These are phyloP conservation scores for Nanorana parkeri DNA, from an alignment of 2,113 vertebrate genomes.

Conservation along the genomic window DNA sequence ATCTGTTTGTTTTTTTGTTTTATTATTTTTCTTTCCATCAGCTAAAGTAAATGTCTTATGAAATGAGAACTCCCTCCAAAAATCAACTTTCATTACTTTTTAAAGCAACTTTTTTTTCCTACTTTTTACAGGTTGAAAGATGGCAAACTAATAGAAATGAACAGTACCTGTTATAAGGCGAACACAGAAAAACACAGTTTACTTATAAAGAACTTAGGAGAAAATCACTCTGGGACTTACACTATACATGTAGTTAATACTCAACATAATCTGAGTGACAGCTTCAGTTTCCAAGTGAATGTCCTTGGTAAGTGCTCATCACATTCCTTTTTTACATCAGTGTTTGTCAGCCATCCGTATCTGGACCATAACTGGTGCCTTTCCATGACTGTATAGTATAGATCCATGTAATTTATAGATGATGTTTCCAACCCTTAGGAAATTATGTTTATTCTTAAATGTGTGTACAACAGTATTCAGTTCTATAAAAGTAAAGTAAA, in stretches of 20 bases:
- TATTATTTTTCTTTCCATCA: conserved; percentile 3
- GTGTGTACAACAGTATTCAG: too few relatives aligned
- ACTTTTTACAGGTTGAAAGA: conserved; percentile 83
- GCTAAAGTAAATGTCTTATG: conserved; percentile 5
- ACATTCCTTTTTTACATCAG: too few relatives aligned
- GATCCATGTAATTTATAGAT: too few relatives aligned
- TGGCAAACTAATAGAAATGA: conserved; percentile 74
- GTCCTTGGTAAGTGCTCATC: conserved; percentile 75
- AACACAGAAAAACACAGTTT: conserved; percentile 70
- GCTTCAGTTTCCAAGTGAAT: conserved; percentile 80
- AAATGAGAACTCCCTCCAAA: conserved; percentile 3
- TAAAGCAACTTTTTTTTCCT: conserved; percentile 4
- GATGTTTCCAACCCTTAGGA: too few relatives aligned
- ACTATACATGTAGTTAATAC: conserved; percentile 78
- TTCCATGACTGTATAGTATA: too few relatives aligned
- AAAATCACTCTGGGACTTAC: conserved; percentile 80
- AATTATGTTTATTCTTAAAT: too few relatives aligned
- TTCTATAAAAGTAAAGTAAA: too few relatives aligned
- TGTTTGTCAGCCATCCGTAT: too few relatives aligned
- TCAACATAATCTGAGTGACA: conserved; percentile 71
- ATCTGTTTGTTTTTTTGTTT: not conserved
- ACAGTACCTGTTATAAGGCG: conserved; percentile 77
- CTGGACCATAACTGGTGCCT: too few relatives aligned
- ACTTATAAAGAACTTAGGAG: conserved; percentile 75
- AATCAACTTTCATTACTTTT: not conserved